Evolutionary conservation across 2,797 vertebrate genomes (phyloP).

Genomic region (Cuniculus paca): DNA sequence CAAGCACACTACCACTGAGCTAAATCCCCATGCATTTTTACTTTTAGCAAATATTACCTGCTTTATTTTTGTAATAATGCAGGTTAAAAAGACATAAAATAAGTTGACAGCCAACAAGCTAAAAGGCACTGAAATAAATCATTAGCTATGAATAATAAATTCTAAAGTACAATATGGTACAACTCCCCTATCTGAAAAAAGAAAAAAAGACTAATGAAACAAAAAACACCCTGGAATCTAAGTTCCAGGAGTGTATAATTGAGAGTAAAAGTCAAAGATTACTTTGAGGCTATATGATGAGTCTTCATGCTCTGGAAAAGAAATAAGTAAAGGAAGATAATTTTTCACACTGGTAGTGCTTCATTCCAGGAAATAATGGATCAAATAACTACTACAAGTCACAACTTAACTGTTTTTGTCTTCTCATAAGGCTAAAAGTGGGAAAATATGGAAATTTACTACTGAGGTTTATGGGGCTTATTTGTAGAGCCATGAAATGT

Average conservation of each 20-base stretch:
- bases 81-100: slow-evolving; percentile 25
- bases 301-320: slow-evolving; percentile 14
- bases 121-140: slow-evolving; percentile 25
- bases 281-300: not conserved
- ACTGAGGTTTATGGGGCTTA: not conserved
- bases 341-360: slow-evolving; percentile 22
- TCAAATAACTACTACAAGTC: not conserved
- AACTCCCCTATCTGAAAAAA: no score
- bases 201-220: slow-evolving; percentile 24
- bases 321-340: slow-evolving; percentile 13
- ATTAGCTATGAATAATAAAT: slow-evolving; percentile 42
- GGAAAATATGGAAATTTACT: not conserved
- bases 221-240: not conserved
- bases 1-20: not conserved
- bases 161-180: not conserved
- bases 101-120: not conserved
- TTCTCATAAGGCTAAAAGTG: slow-evolving; percentile 21
- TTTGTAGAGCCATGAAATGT: slow-evolving; percentile 4
- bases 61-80: slow-evolving; percentile 49
- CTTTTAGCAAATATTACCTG: slow-evolving; percentile 30
- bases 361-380: slow-evolving; percentile 17
- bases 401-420: slow-evolving; percentile 41
- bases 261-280: slow-evolving; percentile 58
- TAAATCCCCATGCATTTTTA: not conserved
- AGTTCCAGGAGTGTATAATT: slow-evolving; percentile 4